Evolutionary conservation across 2,113 vertebrate genomes (phyloP).

Genomic region (Stigmatopora argus): DNA sequence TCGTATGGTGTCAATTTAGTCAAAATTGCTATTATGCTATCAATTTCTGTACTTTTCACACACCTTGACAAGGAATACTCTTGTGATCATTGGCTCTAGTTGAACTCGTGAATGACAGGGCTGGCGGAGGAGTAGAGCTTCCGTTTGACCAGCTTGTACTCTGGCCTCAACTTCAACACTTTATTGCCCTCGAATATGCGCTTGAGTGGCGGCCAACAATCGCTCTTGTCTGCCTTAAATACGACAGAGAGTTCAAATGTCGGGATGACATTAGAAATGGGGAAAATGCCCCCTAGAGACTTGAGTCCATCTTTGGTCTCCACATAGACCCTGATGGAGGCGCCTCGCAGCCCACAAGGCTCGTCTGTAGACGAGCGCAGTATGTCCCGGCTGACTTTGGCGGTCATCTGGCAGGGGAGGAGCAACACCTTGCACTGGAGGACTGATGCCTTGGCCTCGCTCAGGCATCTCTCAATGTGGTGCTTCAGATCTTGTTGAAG

Average conservation of each 20-base stretch:
- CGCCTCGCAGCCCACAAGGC: conserved; percentile 73
- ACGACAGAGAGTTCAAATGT: conserved; percentile 73
- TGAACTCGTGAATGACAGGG: conserved; percentile 63
- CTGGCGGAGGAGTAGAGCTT: conserved; percentile 76
- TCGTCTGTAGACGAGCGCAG: conserved; percentile 56
- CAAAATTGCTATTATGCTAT: too few species aligned
- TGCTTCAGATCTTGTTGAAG: conserved; percentile 53
- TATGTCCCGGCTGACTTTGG: conserved; percentile 58
- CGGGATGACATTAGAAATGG: conserved; percentile 54
- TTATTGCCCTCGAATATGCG: conserved; percentile 57
- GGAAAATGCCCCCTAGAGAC: conserved; percentile 51
- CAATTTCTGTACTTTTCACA: too few species aligned
- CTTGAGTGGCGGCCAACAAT: conserved; percentile 59
- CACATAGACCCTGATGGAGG: conserved; percentile 60
- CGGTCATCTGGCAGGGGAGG: conserved; percentile 63
- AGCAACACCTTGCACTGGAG: conserved; percentile 67
- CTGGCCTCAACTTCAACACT: conserved; percentile 64
- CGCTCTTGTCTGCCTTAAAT: conserved; percentile 45
- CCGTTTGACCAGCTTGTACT: conserved; percentile 72
- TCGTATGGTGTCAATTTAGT: too few species aligned
- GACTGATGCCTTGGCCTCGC: conserved; percentile 58
- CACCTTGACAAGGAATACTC: neutral
- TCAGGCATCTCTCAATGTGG: conserved; percentile 63
- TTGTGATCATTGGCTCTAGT: conserved; percentile 4
- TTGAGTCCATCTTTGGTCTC: conserved; percentile 50